Evolutionary conservation across 2,113 vertebrate genomes (phyloP), one percentile per base, ranked within the genome.

Genomic region (Brachionichthys hirsutus): DNA sequence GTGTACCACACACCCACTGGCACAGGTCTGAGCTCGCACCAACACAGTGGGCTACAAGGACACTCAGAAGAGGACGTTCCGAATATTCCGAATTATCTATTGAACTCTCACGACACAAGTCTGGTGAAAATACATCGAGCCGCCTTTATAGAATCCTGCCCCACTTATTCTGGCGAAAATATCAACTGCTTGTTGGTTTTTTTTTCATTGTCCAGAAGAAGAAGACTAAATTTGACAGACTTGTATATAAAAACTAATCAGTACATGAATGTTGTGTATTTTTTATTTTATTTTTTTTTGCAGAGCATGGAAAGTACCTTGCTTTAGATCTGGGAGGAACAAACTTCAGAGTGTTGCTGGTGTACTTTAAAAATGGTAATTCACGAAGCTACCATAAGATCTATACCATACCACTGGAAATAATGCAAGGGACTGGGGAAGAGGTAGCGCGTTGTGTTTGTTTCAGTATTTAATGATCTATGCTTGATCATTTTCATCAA

Each of bases 381-480:
- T 84, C 93, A 41, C 85, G 82, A 35, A 93, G 97, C 87, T 94
- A 96, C 76, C 94, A 96, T 77, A 98, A 98, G 90, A 94, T 97
- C 81, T 99, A 97, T 48, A 88, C 93, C 41, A 92, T 98, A 67
- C 96, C 95, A 34, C 59, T 92, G 87, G 95, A 95, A 87, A 94
- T 97, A 72, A 97, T 96, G 95, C 95, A 98, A 80, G 95, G 95
- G n/a, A 94, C 93, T 0, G 95, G 97, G 11, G 96, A 97, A 80
- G 94, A 98, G 93, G 96, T 98, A 83, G 80, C n/a, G n/a, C n/a
- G n/a, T n/a, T n/a, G n/a, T n/a, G n/a, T n/a, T n/a, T n/a, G n/a
- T n/a, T n/a, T n/a, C n/a, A n/a, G n/a, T n/a, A n/a, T n/a, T n/a
- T n/a, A n/a, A n/a, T n/a, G n/a, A n/a, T 60, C 36, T 38, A 36